A percentile compares a stretch with the other conserved stretches of the same genome.
Conservation (phyloP, 2,797 vertebrate genomes). For the Masticophis lateralis region DNA sequence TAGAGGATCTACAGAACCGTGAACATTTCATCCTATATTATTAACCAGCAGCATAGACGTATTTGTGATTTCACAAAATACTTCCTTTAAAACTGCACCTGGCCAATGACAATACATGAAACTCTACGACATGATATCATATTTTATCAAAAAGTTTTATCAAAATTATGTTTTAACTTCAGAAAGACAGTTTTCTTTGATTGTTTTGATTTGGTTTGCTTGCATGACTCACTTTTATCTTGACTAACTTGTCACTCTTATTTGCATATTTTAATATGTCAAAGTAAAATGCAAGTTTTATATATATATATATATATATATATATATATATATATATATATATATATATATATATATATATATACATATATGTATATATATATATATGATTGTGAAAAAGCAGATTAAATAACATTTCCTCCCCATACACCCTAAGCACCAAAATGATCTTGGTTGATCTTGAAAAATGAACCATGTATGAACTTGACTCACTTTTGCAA, state of each 20-base stretch:
- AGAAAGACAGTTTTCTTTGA: neutral
- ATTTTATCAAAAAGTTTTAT: neutral
- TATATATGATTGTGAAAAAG: neutral
- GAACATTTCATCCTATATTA: neutral
- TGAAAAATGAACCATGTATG: neutral
- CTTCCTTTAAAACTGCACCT: neutral
- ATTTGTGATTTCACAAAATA: neutral
- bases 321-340: neutral
- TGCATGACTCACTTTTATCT: neutral
- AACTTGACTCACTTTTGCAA: neutral
- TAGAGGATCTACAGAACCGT: neutral
- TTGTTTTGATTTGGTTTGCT: neutral
- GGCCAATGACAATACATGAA: neutral
- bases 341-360: neutral
- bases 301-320: neutral
- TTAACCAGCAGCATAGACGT: neutral
- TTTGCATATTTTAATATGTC: neutral
- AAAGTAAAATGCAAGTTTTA: neutral
- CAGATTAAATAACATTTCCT: neutral
- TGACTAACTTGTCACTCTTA: neutral
- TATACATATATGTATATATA: neutral
- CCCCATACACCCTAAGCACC: neutral
- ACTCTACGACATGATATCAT: neutral
- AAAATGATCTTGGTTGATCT: neutral
- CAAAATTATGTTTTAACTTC: neutral